These are phyloP conservation scores for Leucoma salicis DNA, from an alignment of 2,888 invertebrate genomes.

Conservation along the genomic window DNA sequence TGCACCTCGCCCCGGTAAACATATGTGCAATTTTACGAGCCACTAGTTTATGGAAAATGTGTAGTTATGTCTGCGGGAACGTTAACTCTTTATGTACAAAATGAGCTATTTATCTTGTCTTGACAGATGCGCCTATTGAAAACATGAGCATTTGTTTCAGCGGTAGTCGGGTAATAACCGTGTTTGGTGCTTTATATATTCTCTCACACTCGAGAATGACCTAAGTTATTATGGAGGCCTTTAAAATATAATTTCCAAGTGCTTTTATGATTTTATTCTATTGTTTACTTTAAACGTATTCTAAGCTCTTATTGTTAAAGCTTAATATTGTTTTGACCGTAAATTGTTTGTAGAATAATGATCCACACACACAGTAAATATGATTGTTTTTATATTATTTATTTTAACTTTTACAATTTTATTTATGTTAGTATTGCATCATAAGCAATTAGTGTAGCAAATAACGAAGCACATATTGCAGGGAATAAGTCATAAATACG, in stretches of 20 bases:
- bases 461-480: conserved; percentile 42
- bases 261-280: conserved; percentile 25
- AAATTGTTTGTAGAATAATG: background rate
- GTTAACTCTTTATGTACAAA: conserved; percentile 48
- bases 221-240: conserved; percentile 20
- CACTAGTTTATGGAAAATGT: conserved; percentile 74
- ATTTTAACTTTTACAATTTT: background rate
- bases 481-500: conserved; percentile 54
- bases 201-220: conserved; percentile 13
- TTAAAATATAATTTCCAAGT: conserved; percentile 19
- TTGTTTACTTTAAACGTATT: conserved; percentile 9
- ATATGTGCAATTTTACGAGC: conserved; percentile 76
- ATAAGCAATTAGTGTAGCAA: conserved; percentile 56
- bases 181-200: conserved; percentile 18
- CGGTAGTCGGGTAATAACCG: conserved; percentile 14
- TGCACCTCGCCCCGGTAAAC: conserved; percentile 77
- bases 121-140: conserved; percentile 50
- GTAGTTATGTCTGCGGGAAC: conserved; percentile 60
- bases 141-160: conserved; percentile 23
- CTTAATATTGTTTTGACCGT: conserved; percentile 6
- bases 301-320: conserved; percentile 8
- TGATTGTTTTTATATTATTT: no score
- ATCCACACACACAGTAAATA: no score
- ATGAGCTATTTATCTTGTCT: conserved; percentile 38
- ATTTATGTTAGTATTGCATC: conserved; percentile 28